Conservation (phyloP, 2,113 vertebrate genomes). For the Poeciliopsis prolifica region DNA sequence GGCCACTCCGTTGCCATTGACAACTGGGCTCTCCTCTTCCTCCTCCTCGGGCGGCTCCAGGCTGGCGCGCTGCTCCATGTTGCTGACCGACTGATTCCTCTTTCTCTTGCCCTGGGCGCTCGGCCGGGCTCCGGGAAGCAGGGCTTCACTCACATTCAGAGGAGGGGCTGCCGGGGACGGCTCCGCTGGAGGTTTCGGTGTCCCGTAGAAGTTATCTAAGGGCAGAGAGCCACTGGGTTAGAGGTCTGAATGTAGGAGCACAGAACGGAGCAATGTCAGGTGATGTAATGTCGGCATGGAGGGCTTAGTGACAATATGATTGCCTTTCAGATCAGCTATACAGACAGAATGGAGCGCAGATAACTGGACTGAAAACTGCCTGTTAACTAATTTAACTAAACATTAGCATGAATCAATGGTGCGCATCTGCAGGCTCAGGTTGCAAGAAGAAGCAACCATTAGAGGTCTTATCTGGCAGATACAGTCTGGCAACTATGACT, state of each 20-base stretch:
- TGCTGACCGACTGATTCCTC: slow-evolving; percentile 98
- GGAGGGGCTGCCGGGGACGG: slow-evolving; percentile 88
- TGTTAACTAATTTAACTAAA: not conserved
- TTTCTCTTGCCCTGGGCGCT: slow-evolving; percentile 97
- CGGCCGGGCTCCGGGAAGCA: slow-evolving; percentile 96
- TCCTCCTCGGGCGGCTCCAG: slow-evolving; percentile 96
- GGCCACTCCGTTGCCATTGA: slow-evolving; percentile 94
- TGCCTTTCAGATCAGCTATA: slow-evolving; percentile 1
- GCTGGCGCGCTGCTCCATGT: slow-evolving; percentile 96
- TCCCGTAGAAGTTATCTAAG: slow-evolving; percentile 98
- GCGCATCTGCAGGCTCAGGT: not conserved
- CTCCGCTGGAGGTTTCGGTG: slow-evolving; percentile 96
- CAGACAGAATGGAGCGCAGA: not conserved
- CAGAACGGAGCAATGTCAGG: not conserved
- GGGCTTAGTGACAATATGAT: slow-evolving; percentile 4
- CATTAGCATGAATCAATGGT: slow-evolving; percentile 2
- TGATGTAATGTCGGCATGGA: slow-evolving; percentile 20
- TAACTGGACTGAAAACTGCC: not conserved
- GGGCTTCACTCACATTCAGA: slow-evolving; percentile 98
- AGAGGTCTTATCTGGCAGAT: not conserved
- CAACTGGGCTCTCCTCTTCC: slow-evolving; percentile 93
- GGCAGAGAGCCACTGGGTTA: slow-evolving; percentile 17
- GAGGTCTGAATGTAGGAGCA: slow-evolving; percentile 1
- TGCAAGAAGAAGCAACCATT: slow-evolving; percentile 3
- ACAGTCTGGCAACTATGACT: not conserved